phyloP scores from a whole-genome alignment of 2,797 vertebrate species.

The Ciconia nigra region DNA sequence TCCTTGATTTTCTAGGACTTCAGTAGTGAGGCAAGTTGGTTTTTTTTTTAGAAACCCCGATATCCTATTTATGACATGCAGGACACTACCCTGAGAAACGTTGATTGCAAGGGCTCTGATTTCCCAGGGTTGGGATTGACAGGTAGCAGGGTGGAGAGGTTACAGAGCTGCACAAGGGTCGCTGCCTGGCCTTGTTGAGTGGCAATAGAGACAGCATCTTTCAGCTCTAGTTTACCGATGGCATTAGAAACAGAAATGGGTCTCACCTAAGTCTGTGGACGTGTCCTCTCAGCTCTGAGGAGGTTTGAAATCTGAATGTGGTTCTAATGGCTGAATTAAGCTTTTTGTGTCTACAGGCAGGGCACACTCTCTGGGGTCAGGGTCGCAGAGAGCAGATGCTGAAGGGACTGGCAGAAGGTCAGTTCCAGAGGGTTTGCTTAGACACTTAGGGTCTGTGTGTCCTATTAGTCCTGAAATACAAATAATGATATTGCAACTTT shows the following conservation, averaged over 20 bases:
- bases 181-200: neutral
- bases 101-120: neutral
- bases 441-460: neutral
- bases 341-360: neutral
- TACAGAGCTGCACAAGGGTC: neutral
- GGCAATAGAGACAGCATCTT: neutral
- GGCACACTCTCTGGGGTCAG: neutral
- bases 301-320: neutral
- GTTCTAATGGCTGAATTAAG: neutral
- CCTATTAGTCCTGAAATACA: neutral
- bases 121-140: neutral
- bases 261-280: neutral
- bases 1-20: constrained; percentile 5
- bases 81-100: neutral
- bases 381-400: neutral
- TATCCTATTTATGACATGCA: neutral
- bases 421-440: neutral
- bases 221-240: neutral
- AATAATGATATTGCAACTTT: neutral
- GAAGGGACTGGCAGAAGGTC: neutral
- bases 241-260: neutral
- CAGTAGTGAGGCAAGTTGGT: neutral
- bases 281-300: neutral
- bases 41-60: neutral
- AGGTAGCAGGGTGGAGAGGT: neutral